Evolutionary conservation across 2,113 vertebrate genomes (phyloP).

Genomic region (Salvator merianae): DNA sequence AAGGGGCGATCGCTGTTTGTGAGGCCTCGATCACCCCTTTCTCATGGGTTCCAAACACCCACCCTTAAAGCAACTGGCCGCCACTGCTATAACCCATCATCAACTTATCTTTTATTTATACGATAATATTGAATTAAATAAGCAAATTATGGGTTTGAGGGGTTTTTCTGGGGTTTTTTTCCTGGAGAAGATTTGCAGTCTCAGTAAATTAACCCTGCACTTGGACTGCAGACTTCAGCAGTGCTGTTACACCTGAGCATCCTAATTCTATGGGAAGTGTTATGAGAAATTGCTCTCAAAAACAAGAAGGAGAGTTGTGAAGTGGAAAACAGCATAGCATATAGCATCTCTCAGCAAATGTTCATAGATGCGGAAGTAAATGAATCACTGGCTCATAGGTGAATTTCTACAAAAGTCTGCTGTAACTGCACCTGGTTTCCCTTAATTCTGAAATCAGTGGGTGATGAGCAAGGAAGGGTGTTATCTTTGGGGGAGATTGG

Average conservation of each 20-base stretch:
- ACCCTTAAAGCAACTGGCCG: no score
- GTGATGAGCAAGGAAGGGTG: not conserved
- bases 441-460: slow-evolving; percentile 11
- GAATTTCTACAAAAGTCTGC: slow-evolving; percentile 15
- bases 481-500: not conserved
- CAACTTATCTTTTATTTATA: slow-evolving; percentile 72
- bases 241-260: slow-evolving; percentile 49
- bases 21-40: no score
- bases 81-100: slow-evolving; percentile 64
- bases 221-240: not conserved
- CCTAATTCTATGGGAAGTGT: not conserved
- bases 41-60: no score
- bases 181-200: slow-evolving; percentile 23
- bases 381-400: no score
- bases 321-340: no score
- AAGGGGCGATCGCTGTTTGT: no score
- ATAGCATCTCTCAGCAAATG: no score
- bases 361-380: no score
- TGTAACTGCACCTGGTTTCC: slow-evolving; percentile 47
- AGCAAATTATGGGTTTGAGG: slow-evolving; percentile 33
- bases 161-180: slow-evolving; percentile 21
- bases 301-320: no score
- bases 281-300: no score
- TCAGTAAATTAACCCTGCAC: slow-evolving; percentile 37
- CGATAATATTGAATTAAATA: slow-evolving; percentile 57